phyloP scores from a whole-genome alignment of 1,140 invertebrate genomes.

The Lamellibrachia luymesi region DNA sequence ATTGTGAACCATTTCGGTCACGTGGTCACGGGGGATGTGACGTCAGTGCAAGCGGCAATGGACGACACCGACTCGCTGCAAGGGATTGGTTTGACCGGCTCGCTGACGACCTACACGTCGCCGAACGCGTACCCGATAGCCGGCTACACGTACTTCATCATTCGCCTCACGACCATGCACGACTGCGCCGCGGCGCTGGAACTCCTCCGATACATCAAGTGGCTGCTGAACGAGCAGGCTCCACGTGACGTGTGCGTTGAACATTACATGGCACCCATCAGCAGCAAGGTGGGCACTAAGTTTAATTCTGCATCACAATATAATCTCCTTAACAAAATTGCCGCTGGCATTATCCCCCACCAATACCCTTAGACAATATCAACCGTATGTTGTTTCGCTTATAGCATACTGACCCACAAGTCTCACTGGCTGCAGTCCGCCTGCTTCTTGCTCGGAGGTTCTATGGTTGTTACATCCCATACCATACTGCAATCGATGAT shows the following conservation, averaged over 20 bases:
- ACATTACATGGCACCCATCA: neutral
- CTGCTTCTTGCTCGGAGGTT: no score
- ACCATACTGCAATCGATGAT: no score
- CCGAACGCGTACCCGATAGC: slow-evolving; percentile 39
- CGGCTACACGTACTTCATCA: slow-evolving; percentile 42
- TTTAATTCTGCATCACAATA: neutral
- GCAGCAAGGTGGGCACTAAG: neutral
- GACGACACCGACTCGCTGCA: neutral
- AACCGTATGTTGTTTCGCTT: no score
- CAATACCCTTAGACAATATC: no score
- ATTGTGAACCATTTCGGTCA: neutral
- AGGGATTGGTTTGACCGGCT: neutral
- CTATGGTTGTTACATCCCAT: no score
- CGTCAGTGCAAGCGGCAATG: slow-evolving; percentile 12
- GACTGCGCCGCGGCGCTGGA: slow-evolving; percentile 40
- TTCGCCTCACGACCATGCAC: slow-evolving; percentile 32
- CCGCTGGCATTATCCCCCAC: no score
- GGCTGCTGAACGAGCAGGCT: slow-evolving; percentile 30
- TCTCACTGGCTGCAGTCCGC: no score
- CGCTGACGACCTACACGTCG: slow-evolving; percentile 18
- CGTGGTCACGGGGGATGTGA: neutral
- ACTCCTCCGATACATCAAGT: slow-evolving; percentile 41
- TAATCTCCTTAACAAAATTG: no score
- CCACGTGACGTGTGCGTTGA: neutral
- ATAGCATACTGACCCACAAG: no score